Evolutionary conservation across 1,140 invertebrate genomes (phyloP).

Genomic region (Ceratoteleas bidentatus): DNA sequence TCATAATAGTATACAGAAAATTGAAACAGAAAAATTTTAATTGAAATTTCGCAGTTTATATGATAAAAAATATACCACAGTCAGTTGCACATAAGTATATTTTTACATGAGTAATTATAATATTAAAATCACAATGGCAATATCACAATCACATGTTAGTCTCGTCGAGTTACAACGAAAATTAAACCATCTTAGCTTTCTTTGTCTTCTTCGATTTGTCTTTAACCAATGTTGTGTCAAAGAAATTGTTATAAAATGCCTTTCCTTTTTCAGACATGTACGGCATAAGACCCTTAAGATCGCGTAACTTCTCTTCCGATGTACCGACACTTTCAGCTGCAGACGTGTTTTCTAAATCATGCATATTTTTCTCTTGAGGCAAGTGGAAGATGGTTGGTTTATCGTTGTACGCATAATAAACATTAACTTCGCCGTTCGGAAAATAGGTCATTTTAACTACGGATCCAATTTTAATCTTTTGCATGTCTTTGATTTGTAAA

Average conservation of each 20-base stretch:
- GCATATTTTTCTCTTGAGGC: constrained; percentile 3
- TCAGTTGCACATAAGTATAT: too few relatives aligned
- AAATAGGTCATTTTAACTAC: constrained; percentile 5
- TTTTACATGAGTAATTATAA: too few relatives aligned
- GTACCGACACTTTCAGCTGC: constrained; percentile 18
- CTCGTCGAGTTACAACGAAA: too few relatives aligned
- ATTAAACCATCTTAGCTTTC: background rate
- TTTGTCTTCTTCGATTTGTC: constrained; percentile 11
- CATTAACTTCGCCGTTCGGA: constrained; percentile 1
- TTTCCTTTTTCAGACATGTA: constrained; percentile 21
- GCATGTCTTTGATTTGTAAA: background rate
- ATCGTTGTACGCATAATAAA: constrained; percentile 5
- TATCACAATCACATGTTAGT: too few relatives aligned
- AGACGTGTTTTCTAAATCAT: constrained; percentile 13
- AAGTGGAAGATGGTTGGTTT: constrained; percentile 5
- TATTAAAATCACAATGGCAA: too few relatives aligned
- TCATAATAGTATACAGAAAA: too few relatives aligned
- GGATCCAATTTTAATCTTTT: constrained; percentile 17
- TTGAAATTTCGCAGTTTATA: too few relatives aligned
- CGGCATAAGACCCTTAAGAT: constrained; percentile 17
- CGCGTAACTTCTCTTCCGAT: constrained; percentile 15
- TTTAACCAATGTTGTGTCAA: constrained; percentile 11
- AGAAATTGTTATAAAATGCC: constrained; percentile 17
- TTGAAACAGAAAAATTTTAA: too few relatives aligned
- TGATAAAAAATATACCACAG: too few relatives aligned